Base-by-base conservation (phyloP, 2,113 vertebrate species). In the Oplegnathus fasciatus region DNA sequence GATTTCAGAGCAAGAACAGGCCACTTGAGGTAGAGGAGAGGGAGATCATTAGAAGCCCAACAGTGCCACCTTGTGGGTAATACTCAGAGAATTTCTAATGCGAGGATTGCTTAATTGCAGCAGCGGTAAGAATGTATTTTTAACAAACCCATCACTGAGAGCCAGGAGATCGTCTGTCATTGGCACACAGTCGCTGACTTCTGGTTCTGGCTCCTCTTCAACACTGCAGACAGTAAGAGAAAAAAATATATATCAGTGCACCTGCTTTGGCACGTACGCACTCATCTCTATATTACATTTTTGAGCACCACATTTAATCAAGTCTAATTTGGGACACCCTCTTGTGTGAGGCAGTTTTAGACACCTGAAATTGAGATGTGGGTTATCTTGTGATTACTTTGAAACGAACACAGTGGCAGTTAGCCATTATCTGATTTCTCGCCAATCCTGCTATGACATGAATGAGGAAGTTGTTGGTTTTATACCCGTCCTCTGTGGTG, bases 131-230 rank as follows among this genome's bases (percentile, higher is more conserved):
- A 67, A 64, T 54, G 20, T 42, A 37, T 85, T 70, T 90, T 60
- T 65, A 75, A 94, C 94, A 57, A 82, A 95, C 94, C 95, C 75
- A 69, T 92, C 70, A 77, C 6, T 57, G 68, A 95, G 79, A 80
- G 81, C 66, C 52, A 94, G 86, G 55, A 96, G 94, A 85, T 95
- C 90, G 2, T 90, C 92, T 76, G 92, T 91, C 60, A 74, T 20
- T 50, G 76, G 79, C 69, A 82, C 79, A 68, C 67, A 67, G 54
- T 84, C 84, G 70, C 70, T 88, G 84, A 84, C 58, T 2, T 62
- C 61, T 46, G 88, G 71, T 44, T 32, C 34, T 79, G 90, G 84
- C 74, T 92, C 70, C 60, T 62, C 13, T 68, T 84, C 88, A 86
- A 34, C 58, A 32, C 93, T 94, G 83, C 75, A 75, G 71, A 40